Conservation (phyloP, 2,113 vertebrate genomes). For the Callaeas wilsoni region DNA sequence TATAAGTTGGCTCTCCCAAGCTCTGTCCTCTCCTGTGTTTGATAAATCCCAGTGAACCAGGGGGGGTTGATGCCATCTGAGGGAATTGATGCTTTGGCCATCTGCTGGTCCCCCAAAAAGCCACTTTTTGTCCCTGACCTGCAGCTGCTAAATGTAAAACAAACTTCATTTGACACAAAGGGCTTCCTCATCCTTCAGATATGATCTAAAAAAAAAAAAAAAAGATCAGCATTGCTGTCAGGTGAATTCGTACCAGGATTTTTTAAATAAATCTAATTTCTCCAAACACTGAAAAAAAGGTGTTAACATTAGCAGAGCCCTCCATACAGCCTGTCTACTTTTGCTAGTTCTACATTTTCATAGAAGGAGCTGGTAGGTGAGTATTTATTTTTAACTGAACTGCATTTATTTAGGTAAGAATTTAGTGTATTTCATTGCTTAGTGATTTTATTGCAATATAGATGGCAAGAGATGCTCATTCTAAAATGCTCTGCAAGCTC, state of each 20-base stretch:
- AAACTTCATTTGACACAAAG: not conserved
- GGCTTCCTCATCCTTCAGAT: not conserved
- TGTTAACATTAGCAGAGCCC: not conserved
- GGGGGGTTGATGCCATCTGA: not conserved
- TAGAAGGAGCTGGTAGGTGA: not conserved
- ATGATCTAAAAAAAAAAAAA: not conserved
- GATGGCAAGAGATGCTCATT: not conserved
- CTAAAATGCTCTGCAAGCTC: not conserved
- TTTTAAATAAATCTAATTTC: not conserved
- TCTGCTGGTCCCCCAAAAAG: not conserved
- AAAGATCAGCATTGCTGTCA: not conserved
- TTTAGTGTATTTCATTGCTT: not conserved
- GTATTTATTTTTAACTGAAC: not conserved
- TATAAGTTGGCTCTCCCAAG: rapidly evolving
- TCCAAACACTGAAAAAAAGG: not conserved
- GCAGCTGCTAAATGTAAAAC: not conserved
- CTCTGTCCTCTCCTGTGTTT: not conserved
- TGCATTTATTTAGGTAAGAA: not conserved
- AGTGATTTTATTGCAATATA: not conserved
- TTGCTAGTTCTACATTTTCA: not conserved
- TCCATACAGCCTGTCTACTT: not conserved
- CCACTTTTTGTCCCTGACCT: not conserved
- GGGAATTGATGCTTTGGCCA: too few relatives aligned
- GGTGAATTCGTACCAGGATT: not conserved
- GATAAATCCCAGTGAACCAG: not conserved